These are phyloP conservation scores for Ectemnius lituratus DNA, from an alignment of 2,888 invertebrate species.

Conservation along the genomic window DNA sequence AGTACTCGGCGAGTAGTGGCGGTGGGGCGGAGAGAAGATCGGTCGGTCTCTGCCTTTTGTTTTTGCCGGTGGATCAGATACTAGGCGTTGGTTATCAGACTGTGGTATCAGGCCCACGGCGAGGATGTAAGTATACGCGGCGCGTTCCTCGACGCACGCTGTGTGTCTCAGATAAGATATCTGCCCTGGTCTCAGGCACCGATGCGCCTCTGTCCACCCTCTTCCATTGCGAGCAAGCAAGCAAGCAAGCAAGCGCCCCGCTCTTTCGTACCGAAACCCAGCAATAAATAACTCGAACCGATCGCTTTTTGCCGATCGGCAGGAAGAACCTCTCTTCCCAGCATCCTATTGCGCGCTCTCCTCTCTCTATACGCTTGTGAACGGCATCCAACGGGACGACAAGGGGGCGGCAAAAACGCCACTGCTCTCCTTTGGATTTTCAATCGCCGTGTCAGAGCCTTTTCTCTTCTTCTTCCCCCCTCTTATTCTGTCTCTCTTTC, in stretches of 20 bases:
- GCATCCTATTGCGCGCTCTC: constrained; percentile 36
- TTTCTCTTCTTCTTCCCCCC: too few species aligned
- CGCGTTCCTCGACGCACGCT: constrained; percentile 58
- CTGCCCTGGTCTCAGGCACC: constrained; percentile 67
- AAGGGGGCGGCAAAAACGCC: constrained; percentile 21
- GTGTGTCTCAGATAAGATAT: constrained; percentile 75
- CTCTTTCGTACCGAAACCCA: constrained; percentile 68
- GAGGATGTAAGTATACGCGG: constrained; percentile 68
- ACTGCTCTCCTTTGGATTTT: constrained; percentile 23
- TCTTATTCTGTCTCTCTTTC: background rate
- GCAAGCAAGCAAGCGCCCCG: constrained; percentile 4
- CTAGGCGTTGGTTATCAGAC: constrained; percentile 70
- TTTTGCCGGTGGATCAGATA: constrained; percentile 74
- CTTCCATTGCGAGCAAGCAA: background rate
- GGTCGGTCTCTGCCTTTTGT: constrained; percentile 64
- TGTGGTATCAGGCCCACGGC: constrained; percentile 72
- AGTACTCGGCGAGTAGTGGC: constrained; percentile 13
- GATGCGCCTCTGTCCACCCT: constrained; percentile 65
- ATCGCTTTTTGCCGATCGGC: constrained; percentile 74
- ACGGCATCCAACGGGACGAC: background rate
- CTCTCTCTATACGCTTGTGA: background rate
- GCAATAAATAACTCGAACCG: constrained; percentile 74
- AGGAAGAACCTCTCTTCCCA: constrained; percentile 32
- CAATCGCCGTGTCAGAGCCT: background rate
- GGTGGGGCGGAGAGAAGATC: constrained; percentile 14